Conservation (phyloP, 53 echinoderm and acorn worm genomes). For the Arbacia lixula region DNA sequence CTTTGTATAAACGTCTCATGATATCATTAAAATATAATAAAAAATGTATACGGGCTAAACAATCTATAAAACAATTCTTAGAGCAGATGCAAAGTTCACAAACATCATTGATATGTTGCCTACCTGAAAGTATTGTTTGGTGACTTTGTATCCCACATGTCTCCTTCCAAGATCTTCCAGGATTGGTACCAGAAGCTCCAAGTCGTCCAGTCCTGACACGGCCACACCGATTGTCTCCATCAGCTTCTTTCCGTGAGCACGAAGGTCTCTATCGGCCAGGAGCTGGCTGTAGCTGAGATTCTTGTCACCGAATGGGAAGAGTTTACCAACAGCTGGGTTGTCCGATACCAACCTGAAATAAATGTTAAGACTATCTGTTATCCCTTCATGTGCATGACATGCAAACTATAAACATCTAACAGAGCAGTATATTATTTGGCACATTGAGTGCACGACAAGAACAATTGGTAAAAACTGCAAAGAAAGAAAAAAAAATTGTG, state of each 20-base stretch:
- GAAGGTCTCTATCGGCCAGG: slow-evolving; percentile 10
- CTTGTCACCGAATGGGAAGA: slow-evolving; percentile 54
- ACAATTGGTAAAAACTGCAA: no score
- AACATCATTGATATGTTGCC: not conserved
- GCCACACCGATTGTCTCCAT: slow-evolving; percentile 51
- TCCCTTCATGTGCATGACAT: not conserved
- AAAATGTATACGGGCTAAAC: not conserved
- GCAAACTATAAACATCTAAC: not conserved
- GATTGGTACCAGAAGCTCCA: slow-evolving; percentile 60
- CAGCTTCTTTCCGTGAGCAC: slow-evolving; percentile 39
- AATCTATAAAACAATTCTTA: not conserved
- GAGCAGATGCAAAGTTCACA: not conserved
- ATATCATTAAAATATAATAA: not conserved
- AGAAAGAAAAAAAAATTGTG: no score
- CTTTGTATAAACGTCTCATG: not conserved
- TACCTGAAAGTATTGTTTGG: slow-evolving; percentile 18
- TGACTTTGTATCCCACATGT: slow-evolving; percentile 47
- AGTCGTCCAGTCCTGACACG: slow-evolving; percentile 42
- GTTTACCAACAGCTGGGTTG: slow-evolving; percentile 33
- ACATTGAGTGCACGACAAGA: not conserved
- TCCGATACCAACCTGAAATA: slow-evolving; percentile 30
- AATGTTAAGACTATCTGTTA: not conserved
- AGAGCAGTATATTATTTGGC: not conserved
- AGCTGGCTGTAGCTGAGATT: slow-evolving; percentile 27
- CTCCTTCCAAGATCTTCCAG: slow-evolving; percentile 59